Percentiles rank a stretch among this genome's conserved stretches.
These are phyloP conservation scores for Aythya fuligula DNA, from an alignment of 2,797 vertebrate species.

Conservation along the genomic window DNA sequence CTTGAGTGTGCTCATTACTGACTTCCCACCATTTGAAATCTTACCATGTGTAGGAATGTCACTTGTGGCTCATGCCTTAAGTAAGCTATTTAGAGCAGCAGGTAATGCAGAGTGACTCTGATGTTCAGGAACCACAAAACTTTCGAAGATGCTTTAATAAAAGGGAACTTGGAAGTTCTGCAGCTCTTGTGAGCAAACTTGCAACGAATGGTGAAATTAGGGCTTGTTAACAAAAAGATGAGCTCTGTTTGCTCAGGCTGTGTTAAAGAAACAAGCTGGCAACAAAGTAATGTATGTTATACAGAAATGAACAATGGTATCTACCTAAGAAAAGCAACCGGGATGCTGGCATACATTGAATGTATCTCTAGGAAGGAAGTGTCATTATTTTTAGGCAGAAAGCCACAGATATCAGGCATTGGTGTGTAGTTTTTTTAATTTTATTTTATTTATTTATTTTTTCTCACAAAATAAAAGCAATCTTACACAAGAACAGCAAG, in stretches of 20 bases:
- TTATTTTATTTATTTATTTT: background rate
- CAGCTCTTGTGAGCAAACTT: background rate
- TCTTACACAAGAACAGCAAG: background rate
- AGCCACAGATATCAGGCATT: background rate
- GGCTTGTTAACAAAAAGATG: background rate
- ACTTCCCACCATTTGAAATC: background rate
- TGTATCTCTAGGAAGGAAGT: background rate
- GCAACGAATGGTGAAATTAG: background rate
- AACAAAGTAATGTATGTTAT: background rate
- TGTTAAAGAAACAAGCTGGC: background rate
- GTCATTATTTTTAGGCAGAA: background rate
- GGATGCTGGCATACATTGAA: background rate
- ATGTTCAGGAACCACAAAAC: background rate
- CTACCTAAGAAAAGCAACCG: background rate
- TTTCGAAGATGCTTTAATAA: background rate
- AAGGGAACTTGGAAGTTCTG: background rate
- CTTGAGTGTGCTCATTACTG: background rate
- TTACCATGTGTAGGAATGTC: fast-evolving
- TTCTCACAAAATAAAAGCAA: background rate
- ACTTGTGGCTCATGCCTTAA: background rate
- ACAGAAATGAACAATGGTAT: background rate
- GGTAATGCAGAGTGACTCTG: background rate
- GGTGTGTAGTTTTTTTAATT: too few species aligned
- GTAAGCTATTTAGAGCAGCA: background rate
- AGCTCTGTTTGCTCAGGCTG: background rate